phyloP scores from a whole-genome alignment of 1,140 invertebrate genomes.

The Halictus rubicundus region DNA sequence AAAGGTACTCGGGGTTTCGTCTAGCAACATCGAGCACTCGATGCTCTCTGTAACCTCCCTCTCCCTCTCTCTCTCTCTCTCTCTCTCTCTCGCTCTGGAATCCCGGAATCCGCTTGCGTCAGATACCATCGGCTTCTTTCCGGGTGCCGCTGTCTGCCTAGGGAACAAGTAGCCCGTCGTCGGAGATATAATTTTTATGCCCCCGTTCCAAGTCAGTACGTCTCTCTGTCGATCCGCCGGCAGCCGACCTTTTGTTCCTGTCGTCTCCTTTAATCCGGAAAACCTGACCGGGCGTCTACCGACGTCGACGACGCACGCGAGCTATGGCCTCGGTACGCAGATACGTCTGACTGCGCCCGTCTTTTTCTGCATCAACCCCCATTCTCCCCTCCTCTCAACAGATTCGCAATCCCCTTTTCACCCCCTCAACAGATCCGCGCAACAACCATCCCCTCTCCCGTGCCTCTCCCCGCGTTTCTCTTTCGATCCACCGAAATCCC shows the following conservation, averaged over 20 bases:
- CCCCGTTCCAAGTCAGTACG: not conserved
- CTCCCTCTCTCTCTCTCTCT: conserved; percentile 8
- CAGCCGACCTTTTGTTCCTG: conserved; percentile 12
- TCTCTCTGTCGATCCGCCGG: conserved; percentile 27
- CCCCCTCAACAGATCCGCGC: too few species aligned
- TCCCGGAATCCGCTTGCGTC: conserved; percentile 13
- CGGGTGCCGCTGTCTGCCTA: not conserved
- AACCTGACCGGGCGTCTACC: conserved; percentile 17
- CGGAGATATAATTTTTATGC: conserved; percentile 36
- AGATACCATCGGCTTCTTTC: not conserved
- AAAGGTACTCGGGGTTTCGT: not conserved
- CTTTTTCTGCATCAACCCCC: not conserved
- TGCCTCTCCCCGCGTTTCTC: conserved; percentile 1
- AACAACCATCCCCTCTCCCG: too few species aligned
- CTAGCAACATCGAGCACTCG: not conserved
- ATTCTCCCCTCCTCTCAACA: too few species aligned
- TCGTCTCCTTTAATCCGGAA: conserved; percentile 15
- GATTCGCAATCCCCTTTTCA: too few species aligned
- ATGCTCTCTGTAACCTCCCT: not conserved
- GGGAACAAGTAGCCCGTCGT: conserved; percentile 1
- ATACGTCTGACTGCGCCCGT: conserved; percentile 15
- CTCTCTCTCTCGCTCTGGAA: conserved; percentile 24
- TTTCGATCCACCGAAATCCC: conserved; percentile 20
- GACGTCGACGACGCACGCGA: not conserved
- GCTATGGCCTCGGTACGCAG: not conserved